Evolutionary conservation across 2,888 invertebrate species (phyloP).

Genomic region (Ophraella communa): DNA sequence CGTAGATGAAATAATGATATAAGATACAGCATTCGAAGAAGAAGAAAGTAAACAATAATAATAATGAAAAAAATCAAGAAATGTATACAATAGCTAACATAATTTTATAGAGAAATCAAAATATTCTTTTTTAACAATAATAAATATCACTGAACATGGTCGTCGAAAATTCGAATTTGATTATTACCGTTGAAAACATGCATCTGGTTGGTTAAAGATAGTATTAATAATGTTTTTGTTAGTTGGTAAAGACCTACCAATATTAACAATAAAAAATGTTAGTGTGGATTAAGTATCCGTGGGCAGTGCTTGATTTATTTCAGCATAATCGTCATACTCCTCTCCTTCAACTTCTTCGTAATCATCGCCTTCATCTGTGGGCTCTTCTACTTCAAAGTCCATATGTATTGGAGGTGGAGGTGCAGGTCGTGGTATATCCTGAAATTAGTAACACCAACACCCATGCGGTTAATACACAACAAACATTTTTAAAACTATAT

Average conservation of each 20-base stretch:
- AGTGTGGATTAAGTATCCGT: conserved; percentile 39
- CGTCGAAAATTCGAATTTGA: too few species aligned
- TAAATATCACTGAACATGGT: too few species aligned
- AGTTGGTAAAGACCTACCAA: not conserved
- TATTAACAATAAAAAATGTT: not conserved
- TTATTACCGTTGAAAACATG: too few species aligned
- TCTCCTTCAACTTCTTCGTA: conserved; percentile 67
- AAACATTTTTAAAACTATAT: not conserved
- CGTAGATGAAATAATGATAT: too few species aligned
- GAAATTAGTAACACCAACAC: conserved; percentile 43
- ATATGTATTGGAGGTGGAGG: conserved; percentile 56
- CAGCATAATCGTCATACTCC: conserved; percentile 68
- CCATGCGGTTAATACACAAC: conserved; percentile 43
- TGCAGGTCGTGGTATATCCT: conserved; percentile 51
- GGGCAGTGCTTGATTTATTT: conserved; percentile 57
- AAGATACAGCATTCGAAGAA: too few species aligned
- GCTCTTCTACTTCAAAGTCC: conserved; percentile 64
- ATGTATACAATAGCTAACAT: too few species aligned
- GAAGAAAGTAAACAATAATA: too few species aligned
- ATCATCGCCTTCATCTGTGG: conserved; percentile 63
- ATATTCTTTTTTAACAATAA: too few species aligned
- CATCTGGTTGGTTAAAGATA: too few species aligned
- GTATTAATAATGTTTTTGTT: not conserved
- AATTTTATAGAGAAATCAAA: too few species aligned
- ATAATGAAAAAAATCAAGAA: too few species aligned